Evolutionary conservation across 2,113 vertebrate species (phyloP).

Genomic region (Halichoeres trimaculatus): DNA sequence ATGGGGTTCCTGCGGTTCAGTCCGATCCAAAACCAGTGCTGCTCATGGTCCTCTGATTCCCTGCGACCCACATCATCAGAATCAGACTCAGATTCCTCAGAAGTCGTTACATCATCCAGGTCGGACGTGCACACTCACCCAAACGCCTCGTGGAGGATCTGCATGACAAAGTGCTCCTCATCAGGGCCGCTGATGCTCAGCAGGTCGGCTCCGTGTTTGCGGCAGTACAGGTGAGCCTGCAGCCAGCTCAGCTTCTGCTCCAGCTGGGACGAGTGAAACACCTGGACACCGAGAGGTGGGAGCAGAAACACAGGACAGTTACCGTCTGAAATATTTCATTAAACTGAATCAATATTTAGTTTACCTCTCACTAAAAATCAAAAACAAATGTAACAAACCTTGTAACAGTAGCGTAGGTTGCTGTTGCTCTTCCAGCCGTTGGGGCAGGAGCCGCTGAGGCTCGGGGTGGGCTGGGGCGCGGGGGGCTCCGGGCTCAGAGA

Average conservation of each 20-base stretch:
- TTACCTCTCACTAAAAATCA: too few species aligned
- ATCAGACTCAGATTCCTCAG: constrained; percentile 9
- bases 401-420: constrained; percentile 93
- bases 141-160: constrained; percentile 91
- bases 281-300: constrained; percentile 77
- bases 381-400: too few species aligned
- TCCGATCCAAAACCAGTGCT: constrained; percentile 98
- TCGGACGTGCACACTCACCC: constrained; percentile 83
- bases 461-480: constrained; percentile 87
- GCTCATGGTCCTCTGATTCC: constrained; percentile 91
- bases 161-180: constrained; percentile 91
- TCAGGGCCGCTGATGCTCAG: constrained; percentile 89
- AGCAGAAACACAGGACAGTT: background rate
- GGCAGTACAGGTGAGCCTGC: constrained; percentile 89
- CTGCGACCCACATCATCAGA: constrained; percentile 55
- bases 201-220: constrained; percentile 88
- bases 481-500: constrained; percentile 87
- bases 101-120: background rate
- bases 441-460: constrained; percentile 89
- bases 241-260: constrained; percentile 92
- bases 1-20: constrained; percentile 91
- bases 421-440: constrained; percentile 87
- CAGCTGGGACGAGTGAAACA: constrained; percentile 87
- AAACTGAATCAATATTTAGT: too few species aligned
- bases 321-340: too few species aligned